phyloP scores from a whole-genome alignment of 1,140 invertebrate genomes.

The Drosophila sechellia region DNA sequence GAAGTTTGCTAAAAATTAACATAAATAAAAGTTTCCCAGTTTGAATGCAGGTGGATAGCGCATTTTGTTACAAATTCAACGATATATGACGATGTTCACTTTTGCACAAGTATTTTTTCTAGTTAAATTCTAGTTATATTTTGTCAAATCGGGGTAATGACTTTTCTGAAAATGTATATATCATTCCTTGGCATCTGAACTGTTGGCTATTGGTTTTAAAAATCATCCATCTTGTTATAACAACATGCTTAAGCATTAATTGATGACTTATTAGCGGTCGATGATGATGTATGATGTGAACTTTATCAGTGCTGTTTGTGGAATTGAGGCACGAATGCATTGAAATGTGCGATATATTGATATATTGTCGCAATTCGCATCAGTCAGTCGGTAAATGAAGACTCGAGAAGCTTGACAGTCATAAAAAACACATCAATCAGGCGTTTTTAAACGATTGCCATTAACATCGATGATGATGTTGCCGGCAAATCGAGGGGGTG shows the following conservation, averaged over 20 bases:
- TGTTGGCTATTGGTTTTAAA: neutral
- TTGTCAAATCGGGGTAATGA: too few species aligned
- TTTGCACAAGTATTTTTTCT: too few species aligned
- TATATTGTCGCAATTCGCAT: constrained; percentile 8
- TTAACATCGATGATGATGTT: constrained; percentile 22
- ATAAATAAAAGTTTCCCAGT: too few species aligned
- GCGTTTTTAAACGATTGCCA: constrained; percentile 42
- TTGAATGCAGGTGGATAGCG: too few species aligned
- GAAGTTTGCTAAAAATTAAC: too few species aligned
- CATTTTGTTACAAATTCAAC: too few species aligned
- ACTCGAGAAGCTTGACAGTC: constrained; percentile 28
- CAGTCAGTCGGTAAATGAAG: constrained; percentile 6
- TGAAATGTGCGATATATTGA: constrained; percentile 3
- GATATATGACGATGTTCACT: too few species aligned
- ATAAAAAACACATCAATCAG: constrained; percentile 61
- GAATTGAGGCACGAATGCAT: constrained; percentile 2
- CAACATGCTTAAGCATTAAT: neutral
- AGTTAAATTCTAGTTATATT: too few species aligned
- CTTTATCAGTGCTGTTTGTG: neutral
- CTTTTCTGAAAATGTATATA: too few species aligned
- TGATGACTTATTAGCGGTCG: neutral
- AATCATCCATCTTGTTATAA: too few species aligned
- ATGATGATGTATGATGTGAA: neutral
- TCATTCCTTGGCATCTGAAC: too few species aligned
- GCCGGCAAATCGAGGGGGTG: constrained; percentile 3